A percentile compares a stretch with the other conserved stretches of the same genome.
phyloP scores from a whole-genome alignment of 1,140 invertebrate genomes.

The Campoletis sonorensis region DNA sequence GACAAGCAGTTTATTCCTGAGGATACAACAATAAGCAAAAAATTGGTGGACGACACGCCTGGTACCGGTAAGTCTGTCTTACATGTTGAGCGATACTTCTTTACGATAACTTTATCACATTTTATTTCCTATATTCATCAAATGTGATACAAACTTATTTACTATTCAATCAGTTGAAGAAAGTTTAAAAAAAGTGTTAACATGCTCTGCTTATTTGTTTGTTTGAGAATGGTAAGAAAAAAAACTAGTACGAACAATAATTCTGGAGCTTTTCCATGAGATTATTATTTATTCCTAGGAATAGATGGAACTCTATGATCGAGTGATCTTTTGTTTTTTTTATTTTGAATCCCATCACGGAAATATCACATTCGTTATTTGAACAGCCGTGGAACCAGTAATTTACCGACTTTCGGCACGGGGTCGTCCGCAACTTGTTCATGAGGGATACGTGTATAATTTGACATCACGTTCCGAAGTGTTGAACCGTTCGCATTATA shows the following conservation, averaged over 20 bases:
- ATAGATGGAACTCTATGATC: too few species aligned
- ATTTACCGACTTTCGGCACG: conserved; percentile 64
- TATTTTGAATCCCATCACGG: too few species aligned
- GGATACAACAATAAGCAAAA: background rate
- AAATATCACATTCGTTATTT: too few species aligned
- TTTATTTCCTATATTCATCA: background rate
- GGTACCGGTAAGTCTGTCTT: background rate
- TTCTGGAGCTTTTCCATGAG: too few species aligned
- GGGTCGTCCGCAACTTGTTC: conserved; percentile 63
- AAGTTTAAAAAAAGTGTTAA: too few species aligned
- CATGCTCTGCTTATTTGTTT: too few species aligned
- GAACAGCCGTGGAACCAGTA: conserved; percentile 47
- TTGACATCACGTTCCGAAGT: conserved; percentile 63
- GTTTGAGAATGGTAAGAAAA: too few species aligned
- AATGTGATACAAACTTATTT: background rate
- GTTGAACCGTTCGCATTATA: conserved; percentile 63
- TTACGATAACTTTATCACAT: background rate
- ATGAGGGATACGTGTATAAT: conserved; percentile 65
- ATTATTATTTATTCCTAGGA: too few species aligned
- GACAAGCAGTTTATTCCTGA: conserved; percentile 2
- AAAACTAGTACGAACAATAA: too few species aligned
- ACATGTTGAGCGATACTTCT: conserved; percentile 18
- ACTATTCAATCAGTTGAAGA: too few species aligned
- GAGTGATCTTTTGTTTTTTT: too few species aligned
- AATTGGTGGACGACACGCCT: background rate